phyloP scores from a whole-genome alignment of 1,140 invertebrate species.

The Penaeus japonicus region DNA sequence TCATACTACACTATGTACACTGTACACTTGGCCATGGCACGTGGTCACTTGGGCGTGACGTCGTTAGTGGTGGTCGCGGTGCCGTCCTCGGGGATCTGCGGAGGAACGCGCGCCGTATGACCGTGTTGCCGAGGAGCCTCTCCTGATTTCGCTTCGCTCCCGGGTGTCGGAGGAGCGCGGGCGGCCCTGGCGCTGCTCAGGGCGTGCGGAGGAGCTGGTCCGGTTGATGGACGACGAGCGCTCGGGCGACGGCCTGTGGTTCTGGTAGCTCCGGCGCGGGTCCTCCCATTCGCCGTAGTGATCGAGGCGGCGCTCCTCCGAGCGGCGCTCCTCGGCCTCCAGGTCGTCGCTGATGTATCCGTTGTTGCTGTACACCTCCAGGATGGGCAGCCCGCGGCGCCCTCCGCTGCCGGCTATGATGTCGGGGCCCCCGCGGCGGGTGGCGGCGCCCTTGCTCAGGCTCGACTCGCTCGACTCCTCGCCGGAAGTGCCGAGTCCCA shows the following conservation, averaged over 20 bases:
- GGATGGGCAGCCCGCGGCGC: constrained; percentile 64
- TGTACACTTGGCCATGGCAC: constrained; percentile 53
- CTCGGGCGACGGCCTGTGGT: not conserved
- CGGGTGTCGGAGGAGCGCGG: not conserved
- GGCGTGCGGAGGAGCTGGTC: not conserved
- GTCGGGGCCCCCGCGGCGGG: constrained; percentile 69
- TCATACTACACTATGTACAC: constrained; percentile 51
- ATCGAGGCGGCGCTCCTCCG: constrained; percentile 17
- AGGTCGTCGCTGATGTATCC: constrained; percentile 63
- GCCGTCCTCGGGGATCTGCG: constrained; percentile 20
- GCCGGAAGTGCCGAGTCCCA: constrained; percentile 84
- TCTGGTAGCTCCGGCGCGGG: constrained; percentile 2
- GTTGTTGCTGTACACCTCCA: constrained; percentile 62
- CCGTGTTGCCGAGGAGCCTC: not conserved
- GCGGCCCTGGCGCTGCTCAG: not conserved
- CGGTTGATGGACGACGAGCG: not conserved
- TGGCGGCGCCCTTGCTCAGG: constrained; percentile 71
- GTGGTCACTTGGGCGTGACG: constrained; percentile 18
- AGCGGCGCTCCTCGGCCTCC: constrained; percentile 38
- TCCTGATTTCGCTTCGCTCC: constrained; percentile 10
- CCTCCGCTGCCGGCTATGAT: constrained; percentile 63
- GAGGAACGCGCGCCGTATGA: not conserved
- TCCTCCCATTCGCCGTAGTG: constrained; percentile 46
- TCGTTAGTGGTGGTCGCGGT: constrained; percentile 31
- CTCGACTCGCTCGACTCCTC: constrained; percentile 77